Evolutionary conservation across 2,888 invertebrate species (phyloP).

Genomic region (Serripes groenlandicus): DNA sequence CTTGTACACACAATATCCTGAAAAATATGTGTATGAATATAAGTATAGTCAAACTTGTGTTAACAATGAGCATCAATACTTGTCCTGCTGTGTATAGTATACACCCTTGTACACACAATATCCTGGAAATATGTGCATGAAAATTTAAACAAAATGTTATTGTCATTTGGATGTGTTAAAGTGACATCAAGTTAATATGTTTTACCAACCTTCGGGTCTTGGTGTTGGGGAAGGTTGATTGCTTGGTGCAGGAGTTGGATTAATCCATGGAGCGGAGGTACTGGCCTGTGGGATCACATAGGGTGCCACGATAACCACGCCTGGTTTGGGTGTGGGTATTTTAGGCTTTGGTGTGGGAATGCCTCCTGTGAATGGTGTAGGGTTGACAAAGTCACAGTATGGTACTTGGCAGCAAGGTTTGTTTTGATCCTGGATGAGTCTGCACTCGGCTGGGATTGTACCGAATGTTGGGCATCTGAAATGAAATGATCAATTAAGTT

Average conservation of each 20-base stretch:
- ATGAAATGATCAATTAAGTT: too few species aligned
- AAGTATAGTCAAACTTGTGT: too few species aligned
- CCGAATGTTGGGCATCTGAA: conserved; percentile 72
- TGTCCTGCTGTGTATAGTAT: conserved; percentile 75
- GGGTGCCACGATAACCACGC: conserved; percentile 61
- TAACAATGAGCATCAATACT: too few species aligned
- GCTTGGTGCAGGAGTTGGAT: conserved; percentile 52
- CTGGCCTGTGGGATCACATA: conserved; percentile 57
- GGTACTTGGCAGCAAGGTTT: conserved; percentile 76
- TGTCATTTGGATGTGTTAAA: too few species aligned
- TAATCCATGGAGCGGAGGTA: conserved; percentile 34
- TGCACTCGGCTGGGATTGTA: conserved; percentile 68
- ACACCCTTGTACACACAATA: conserved; percentile 77
- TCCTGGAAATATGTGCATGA: too few species aligned
- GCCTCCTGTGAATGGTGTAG: conserved; percentile 75
- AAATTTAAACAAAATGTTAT: too few species aligned
- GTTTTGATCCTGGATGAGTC: conserved; percentile 70
- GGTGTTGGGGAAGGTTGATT: conserved; percentile 44
- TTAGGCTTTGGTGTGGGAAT: conserved; percentile 63
- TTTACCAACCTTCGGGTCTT: conserved; percentile 21
- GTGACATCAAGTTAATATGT: not conserved
- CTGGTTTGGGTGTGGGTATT: conserved; percentile 63
- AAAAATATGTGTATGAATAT: too few species aligned
- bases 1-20: conserved; percentile 77
- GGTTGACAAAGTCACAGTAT: conserved; percentile 74